Evolutionary conservation across 1,140 invertebrate genomes (phyloP).

Genomic region (Procambarus virginalis): DNA sequence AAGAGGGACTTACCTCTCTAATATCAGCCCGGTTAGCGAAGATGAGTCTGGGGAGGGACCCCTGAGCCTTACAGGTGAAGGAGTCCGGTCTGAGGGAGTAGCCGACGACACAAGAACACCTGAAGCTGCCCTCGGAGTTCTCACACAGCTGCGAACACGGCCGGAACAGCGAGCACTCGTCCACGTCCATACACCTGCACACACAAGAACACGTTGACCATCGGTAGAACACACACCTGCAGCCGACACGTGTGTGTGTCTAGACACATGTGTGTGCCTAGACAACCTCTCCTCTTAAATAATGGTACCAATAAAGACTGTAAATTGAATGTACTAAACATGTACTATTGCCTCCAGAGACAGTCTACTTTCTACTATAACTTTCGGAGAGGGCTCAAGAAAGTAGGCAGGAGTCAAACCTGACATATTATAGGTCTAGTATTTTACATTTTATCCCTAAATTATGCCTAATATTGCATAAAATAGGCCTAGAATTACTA

Average conservation of each 20-base stretch:
- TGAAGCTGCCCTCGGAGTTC: slow-evolving; percentile 87
- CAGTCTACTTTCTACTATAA: too few species aligned
- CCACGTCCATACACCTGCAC: slow-evolving; percentile 81
- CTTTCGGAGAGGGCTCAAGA: too few species aligned
- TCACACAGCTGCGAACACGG: slow-evolving; percentile 90
- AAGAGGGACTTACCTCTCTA: slow-evolving; percentile 12
- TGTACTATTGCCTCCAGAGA: too few species aligned
- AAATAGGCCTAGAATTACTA: too few species aligned
- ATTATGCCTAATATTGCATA: too few species aligned
- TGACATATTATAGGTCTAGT: too few species aligned
- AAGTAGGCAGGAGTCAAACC: too few species aligned
- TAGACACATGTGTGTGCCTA: background rate
- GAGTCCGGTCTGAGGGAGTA: slow-evolving; percentile 79
- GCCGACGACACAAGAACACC: slow-evolving; percentile 85
- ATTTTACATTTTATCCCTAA: too few species aligned
- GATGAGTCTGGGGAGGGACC: background rate
- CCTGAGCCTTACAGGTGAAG: slow-evolving; percentile 46
- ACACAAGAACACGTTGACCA: background rate
- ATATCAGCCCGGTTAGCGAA: slow-evolving; percentile 49
- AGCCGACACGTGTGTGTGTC: background rate
- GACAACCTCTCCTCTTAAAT: too few species aligned
- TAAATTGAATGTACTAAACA: too few species aligned
- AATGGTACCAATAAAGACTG: too few species aligned
- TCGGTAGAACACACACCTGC: too few species aligned
- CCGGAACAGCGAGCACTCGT: slow-evolving; percentile 81